Conservation (phyloP, 2,113 vertebrate genomes). For the Acanthisitta chloris region DNA sequence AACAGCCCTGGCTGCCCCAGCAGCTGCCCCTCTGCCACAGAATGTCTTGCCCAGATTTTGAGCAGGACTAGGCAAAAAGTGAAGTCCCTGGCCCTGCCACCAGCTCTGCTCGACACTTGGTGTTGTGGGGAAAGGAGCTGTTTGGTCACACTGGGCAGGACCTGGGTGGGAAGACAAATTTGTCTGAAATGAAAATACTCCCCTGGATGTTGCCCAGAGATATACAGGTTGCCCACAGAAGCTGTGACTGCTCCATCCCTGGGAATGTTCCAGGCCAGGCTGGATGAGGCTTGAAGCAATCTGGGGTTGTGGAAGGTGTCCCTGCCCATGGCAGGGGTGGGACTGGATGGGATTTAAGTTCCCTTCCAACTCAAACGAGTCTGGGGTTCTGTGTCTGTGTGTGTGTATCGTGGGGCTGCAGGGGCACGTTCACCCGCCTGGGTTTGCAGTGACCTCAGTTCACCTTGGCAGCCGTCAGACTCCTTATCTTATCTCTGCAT, state of each 20-base stretch:
- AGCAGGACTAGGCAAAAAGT: background rate
- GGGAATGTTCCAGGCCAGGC: background rate
- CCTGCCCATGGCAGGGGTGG: background rate
- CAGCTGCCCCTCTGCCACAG: background rate
- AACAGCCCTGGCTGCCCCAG: background rate
- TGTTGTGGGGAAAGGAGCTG: background rate
- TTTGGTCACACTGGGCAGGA: background rate
- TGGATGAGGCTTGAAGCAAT: background rate
- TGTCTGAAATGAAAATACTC: background rate
- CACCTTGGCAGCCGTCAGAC: conserved; percentile 27
- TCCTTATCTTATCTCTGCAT: conserved; percentile 17
- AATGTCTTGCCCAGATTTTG: background rate
- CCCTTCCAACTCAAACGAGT: background rate
- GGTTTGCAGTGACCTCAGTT: conserved; percentile 19
- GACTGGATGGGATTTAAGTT: background rate
- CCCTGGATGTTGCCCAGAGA: background rate
- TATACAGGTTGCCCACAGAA: background rate
- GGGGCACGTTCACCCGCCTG: background rate
- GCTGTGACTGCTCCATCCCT: background rate
- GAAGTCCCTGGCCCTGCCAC: background rate
- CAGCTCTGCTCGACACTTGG: background rate
- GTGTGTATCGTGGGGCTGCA: background rate
- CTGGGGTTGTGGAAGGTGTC: background rate
- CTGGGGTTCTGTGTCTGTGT: background rate
- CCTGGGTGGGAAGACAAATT: background rate